These are phyloP conservation scores for Acanthosepion pharaonis DNA, from an alignment of 2,888 invertebrate species.

Conservation along the genomic window DNA sequence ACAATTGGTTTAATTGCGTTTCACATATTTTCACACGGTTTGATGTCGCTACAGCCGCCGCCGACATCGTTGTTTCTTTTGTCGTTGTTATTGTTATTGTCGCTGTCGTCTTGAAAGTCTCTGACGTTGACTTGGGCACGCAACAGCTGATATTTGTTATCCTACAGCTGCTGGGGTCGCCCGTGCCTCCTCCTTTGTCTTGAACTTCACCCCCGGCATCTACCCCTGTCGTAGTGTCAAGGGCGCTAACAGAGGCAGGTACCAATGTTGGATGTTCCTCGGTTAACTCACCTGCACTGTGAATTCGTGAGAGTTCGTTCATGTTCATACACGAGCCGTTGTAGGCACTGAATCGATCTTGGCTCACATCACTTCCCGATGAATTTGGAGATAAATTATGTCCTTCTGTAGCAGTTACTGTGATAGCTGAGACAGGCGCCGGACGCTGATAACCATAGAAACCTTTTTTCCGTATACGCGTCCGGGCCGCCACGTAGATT, in stretches of 20 bases:
- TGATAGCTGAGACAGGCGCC: constrained; percentile 48
- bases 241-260: background rate
- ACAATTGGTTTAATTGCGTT: background rate
- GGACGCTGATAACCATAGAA: constrained; percentile 59
- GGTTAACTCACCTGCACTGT: background rate
- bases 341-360: constrained; percentile 65
- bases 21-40: background rate
- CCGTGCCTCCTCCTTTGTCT: background rate
- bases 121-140: background rate
- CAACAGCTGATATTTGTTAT: background rate
- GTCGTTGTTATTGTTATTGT: constrained; percentile 3
- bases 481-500: constrained; percentile 92
- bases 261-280: background rate
- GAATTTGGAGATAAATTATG: constrained; percentile 54
- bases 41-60: no score
- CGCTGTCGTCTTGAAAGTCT: background rate
- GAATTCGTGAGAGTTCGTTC: constrained; percentile 56
- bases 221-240: background rate
- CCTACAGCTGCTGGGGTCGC: background rate
- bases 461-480: constrained; percentile 81
- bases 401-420: constrained; percentile 47
- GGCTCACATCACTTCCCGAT: constrained; percentile 67
- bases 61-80: background rate
- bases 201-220: background rate
- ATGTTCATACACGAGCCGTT: constrained; percentile 63